Conservation (phyloP, 2,113 vertebrate genomes). For the Lepus europaeus region DNA sequence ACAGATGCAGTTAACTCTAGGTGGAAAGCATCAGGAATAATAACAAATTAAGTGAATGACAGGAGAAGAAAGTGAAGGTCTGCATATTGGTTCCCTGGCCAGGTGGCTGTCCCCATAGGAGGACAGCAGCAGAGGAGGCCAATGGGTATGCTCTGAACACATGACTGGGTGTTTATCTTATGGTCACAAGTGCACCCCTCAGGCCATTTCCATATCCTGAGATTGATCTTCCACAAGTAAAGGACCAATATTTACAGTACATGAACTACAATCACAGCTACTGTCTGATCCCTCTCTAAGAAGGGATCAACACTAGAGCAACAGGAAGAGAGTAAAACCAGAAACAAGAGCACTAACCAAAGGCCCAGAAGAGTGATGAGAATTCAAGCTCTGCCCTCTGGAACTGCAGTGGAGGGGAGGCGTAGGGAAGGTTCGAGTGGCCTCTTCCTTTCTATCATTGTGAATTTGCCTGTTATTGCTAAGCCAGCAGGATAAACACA, state of each 20-base stretch:
- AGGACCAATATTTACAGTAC: background rate
- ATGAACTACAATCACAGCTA: fast-evolving
- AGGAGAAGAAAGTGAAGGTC: too few species aligned
- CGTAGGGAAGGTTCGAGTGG: constrained; percentile 65
- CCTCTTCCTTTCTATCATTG: constrained; percentile 64
- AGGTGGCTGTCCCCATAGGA: fast-evolving
- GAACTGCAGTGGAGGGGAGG: constrained; percentile 84
- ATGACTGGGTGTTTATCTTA: fast-evolving
- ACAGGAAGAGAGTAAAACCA: background rate
- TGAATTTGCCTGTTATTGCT: constrained; percentile 78
- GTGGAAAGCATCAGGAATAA: too few species aligned
- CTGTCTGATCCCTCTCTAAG: fast-evolving
- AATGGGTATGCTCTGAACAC: background rate
- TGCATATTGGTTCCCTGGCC: background rate
- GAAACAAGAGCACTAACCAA: constrained; percentile 81
- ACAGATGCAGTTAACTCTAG: fast-evolving
- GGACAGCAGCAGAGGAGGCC: background rate
- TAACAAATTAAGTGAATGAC: too few species aligned
- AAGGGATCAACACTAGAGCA: fast-evolving
- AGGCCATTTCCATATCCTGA: background rate
- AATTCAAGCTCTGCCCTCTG: constrained; percentile 63
- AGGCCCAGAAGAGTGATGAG: constrained; percentile 68
- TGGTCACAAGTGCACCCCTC: fast-evolving
- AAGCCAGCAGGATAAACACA: constrained; percentile 61
- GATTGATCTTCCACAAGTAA: too few species aligned